These are phyloP conservation scores for Amblyopsis rosae DNA, from an alignment of 2,113 vertebrate species.

Conservation along the genomic window DNA sequence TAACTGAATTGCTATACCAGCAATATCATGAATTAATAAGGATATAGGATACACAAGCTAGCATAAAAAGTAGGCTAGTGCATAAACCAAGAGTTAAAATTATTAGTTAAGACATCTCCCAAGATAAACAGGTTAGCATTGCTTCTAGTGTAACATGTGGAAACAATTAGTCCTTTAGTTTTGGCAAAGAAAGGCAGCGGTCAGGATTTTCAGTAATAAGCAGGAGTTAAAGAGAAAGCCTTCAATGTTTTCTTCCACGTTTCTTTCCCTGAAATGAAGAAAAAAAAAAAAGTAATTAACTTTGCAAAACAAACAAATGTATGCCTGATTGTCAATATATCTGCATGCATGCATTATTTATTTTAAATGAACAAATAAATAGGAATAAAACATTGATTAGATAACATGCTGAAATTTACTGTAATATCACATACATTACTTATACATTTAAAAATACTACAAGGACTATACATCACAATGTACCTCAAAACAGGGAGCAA, in stretches of 20 bases:
- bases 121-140: slow-evolving; percentile 29
- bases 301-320: not conserved
- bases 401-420: too few species aligned
- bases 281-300: not conserved
- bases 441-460: too few species aligned
- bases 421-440: too few species aligned
- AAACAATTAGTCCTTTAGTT: slow-evolving; percentile 21
- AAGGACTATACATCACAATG: too few species aligned
- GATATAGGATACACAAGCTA: slow-evolving; percentile 10
- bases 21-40: slow-evolving; percentile 15
- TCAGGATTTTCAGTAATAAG: slow-evolving; percentile 29
- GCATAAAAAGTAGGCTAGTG: slow-evolving; percentile 9
- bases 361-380: not conserved
- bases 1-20: slow-evolving; percentile 17
- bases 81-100: slow-evolving; percentile 37
- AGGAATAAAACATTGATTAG: too few species aligned
- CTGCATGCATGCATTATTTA: too few species aligned
- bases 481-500: slow-evolving; percentile 79
- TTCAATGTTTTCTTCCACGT: slow-evolving; percentile 20
- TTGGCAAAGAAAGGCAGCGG: slow-evolving; percentile 25
- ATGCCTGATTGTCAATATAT: too few species aligned
- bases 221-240: slow-evolving; percentile 43
- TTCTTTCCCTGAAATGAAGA: slow-evolving; percentile 21
- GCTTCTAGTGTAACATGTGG: slow-evolving; percentile 44
- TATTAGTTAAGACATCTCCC: slow-evolving; percentile 36